phyloP scores from a whole-genome alignment of 1,140 invertebrate species.

The Sitobion miscanthi region DNA sequence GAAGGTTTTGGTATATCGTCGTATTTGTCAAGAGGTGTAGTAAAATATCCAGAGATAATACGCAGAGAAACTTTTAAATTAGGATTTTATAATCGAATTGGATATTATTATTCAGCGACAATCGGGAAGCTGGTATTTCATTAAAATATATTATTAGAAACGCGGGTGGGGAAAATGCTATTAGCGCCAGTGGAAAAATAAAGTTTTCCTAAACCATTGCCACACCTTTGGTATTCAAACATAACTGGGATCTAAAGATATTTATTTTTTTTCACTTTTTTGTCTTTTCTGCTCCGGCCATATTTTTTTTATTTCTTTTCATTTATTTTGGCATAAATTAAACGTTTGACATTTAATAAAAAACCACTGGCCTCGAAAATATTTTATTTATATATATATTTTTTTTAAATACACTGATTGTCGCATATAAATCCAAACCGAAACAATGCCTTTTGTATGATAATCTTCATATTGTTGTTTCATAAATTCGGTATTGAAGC shows the following conservation, averaged over 20 bases:
- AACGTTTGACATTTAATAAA: neutral
- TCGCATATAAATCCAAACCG: neutral
- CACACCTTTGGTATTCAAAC: neutral
- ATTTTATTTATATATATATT: slow-evolving; percentile 5
- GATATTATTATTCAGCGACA: neutral
- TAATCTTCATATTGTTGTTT: neutral
- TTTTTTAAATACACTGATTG: neutral
- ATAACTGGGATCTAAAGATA: neutral
- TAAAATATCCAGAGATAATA: neutral
- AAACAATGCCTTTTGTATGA: neutral
- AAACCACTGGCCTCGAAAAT: neutral
- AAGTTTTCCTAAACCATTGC: neutral
- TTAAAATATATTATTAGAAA: slow-evolving; percentile 15
- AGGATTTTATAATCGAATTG: neutral
- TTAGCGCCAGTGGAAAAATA: neutral
- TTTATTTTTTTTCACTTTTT: neutral
- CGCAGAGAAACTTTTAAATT: neutral
- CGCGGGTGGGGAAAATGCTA: neutral
- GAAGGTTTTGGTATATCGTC: neutral
- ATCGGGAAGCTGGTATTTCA: neutral
- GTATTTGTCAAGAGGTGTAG: neutral
- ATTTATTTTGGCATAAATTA: neutral
- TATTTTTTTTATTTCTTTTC: neutral
- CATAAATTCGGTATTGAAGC: neutral
- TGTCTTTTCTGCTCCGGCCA: neutral